Base-by-base conservation (phyloP, 2,113 vertebrate species). In the Cyanocitta stelleri region DNA sequence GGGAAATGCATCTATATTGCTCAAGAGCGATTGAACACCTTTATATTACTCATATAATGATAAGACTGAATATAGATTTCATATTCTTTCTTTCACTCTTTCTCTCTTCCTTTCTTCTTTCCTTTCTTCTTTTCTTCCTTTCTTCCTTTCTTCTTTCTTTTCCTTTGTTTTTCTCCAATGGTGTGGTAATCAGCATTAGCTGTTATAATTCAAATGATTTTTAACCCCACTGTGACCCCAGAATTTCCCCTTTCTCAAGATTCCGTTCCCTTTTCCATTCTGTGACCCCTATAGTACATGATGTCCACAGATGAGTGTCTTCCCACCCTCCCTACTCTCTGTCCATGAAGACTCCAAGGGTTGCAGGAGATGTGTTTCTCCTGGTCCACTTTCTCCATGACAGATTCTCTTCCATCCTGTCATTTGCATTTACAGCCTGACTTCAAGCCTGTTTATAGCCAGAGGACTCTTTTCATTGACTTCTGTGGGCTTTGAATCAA, bases 401-500 rank as follows among this genome's bases (percentile, higher is more conserved):
- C 63, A 94, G 51, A 92, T 67, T 93, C 86, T 64, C 91, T 96
- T 92, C 73, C 86, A 89, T 81, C 89, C 73, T 95, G 93, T 93
- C 89, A 68, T 92, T 90, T 92, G 78, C 79, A 77, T 93, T 95
- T 90, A 67, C 48, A 90, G 37, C 11, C 68, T 88, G 82, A 86
- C 22, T 94, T 64, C 52, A 83, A 83, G 67, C 20, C 61, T 7
- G 5, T 92, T 94, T 61, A 92, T 93, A 90, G 68, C 61, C 90
- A 81, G 37, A 80, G 48, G 90, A 93, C 21, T 77, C 78, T 93
- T 90, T 96, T 97, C 90, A 90, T 80, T 94, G 90, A 88, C 82
- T 96, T 96, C 76, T 78, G 79, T 84, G 88, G 93, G 92, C 82
- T 97, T 95, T 80, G 92, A 82, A 93, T 93, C 90, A 93, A 95